Conservation (phyloP, 2,888 invertebrate species). For the Callosobruchus maculatus region DNA sequence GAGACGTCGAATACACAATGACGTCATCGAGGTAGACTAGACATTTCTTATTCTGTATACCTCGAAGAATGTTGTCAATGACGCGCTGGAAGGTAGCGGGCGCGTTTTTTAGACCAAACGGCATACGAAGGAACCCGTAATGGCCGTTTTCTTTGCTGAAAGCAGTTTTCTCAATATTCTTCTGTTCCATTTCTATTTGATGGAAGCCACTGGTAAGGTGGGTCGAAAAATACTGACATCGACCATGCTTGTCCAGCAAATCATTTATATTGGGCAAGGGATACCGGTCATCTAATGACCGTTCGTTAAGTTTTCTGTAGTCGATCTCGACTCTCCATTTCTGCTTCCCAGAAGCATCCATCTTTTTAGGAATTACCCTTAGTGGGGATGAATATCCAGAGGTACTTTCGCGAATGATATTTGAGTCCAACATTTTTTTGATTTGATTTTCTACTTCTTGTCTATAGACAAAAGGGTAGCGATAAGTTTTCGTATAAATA, state of each 20-base stretch:
- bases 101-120: slow-evolving; percentile 29
- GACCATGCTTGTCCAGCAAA: slow-evolving; percentile 16
- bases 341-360: slow-evolving; percentile 18
- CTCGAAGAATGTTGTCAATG: slow-evolving; percentile 25
- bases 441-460: slow-evolving; percentile 28
- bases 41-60: slow-evolving; percentile 20
- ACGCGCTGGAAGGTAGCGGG: slow-evolving; percentile 27
- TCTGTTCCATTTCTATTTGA: slow-evolving; percentile 20
- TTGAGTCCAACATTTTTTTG: slow-evolving; percentile 18
- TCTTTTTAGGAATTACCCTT: slow-evolving; percentile 27
- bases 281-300: slow-evolving; percentile 19
- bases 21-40: slow-evolving; percentile 29
- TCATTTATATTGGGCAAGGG: slow-evolving; percentile 23
- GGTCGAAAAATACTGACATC: slow-evolving; percentile 18
- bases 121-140: slow-evolving; percentile 25
- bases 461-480: slow-evolving; percentile 29
- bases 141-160: slow-evolving; percentile 17
- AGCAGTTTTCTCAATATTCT: slow-evolving; percentile 16
- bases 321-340: slow-evolving; percentile 24
- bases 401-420: slow-evolving; percentile 16
- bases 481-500: slow-evolving; percentile 21
- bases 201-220: slow-evolving; percentile 20
- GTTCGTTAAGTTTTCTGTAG: slow-evolving; percentile 21
- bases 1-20: slow-evolving; percentile 13
- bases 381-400: slow-evolving; percentile 26